These are phyloP conservation scores for Petrolisthes manimaculis DNA, from an alignment of 2,888 invertebrate genomes.

Conservation along the genomic window DNA sequence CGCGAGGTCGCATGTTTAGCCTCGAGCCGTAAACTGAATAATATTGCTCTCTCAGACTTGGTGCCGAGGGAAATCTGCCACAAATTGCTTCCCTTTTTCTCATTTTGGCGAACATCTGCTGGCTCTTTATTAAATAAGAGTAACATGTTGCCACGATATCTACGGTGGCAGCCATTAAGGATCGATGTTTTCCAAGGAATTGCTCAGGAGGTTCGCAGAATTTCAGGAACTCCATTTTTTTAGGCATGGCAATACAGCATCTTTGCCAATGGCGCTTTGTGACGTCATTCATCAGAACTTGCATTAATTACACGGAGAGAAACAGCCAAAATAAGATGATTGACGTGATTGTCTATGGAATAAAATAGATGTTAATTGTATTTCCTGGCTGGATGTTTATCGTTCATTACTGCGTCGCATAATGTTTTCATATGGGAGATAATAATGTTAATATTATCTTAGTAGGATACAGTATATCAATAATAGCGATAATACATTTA, in stretches of 20 bases:
- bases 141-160: neutral
- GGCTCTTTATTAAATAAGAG: neutral
- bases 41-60: neutral
- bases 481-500: too few species aligned
- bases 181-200: constrained; percentile 57
- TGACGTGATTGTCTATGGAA: too few species aligned
- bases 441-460: too few species aligned
- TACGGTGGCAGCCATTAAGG: constrained; percentile 36
- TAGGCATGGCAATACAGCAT: constrained; percentile 32
- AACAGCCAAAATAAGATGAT: too few species aligned
- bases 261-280: constrained; percentile 20
- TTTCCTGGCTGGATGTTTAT: too few species aligned
- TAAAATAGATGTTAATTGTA: too few species aligned
- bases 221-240: constrained; percentile 46
- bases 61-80: neutral
- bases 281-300: neutral
- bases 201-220: constrained; percentile 51
- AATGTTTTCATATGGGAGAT: too few species aligned
- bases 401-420: too few species aligned
- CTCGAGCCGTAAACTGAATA: neutral
- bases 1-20: neutral
- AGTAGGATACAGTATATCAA: too few species aligned
- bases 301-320: too few species aligned
- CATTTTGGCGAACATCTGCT: neutral
- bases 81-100: constrained; percentile 9